These are phyloP conservation scores for Brienomyrus brachyistius DNA, from an alignment of 2,113 vertebrate genomes.

Conservation along the genomic window DNA sequence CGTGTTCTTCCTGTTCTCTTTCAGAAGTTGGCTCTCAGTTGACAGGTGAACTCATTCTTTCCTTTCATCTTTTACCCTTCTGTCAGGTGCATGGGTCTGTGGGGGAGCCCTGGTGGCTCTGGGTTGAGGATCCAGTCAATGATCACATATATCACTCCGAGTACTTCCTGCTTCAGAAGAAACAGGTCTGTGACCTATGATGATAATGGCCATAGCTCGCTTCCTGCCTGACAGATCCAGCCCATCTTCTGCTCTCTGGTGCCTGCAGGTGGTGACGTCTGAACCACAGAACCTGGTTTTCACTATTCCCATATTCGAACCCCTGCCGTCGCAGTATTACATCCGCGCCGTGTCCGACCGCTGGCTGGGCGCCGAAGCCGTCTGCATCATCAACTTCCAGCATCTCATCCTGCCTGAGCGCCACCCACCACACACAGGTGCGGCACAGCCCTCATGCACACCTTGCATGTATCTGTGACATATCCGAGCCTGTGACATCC, in stretches of 20 bases:
- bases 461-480: background rate
- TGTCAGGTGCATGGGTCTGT: constrained; percentile 86
- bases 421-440: constrained; percentile 93
- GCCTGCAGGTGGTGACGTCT: constrained; percentile 71
- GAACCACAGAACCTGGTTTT: constrained; percentile 86
- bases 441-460: constrained; percentile 25
- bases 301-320: constrained; percentile 98
- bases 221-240: background rate
- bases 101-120: constrained; percentile 97
- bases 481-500: background rate
- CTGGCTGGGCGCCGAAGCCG: constrained; percentile 89
- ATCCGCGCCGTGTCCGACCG: constrained; percentile 91
- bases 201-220: background rate
- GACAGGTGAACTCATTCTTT: background rate
- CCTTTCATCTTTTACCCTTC: background rate
- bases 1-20: background rate
- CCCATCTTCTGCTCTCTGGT: background rate
- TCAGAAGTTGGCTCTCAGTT: background rate
- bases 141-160: constrained; percentile 99
- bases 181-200: constrained; percentile 67
- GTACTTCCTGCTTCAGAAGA: constrained; percentile 94
- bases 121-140: constrained; percentile 95
- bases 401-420: constrained; percentile 93
- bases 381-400: constrained; percentile 96
- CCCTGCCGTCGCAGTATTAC: constrained; percentile 93